Percentiles rank a stretch among this genome's conserved stretches.
phyloP scores from a whole-genome alignment of 2,797 vertebrate species.

The Sebastes jordani region DNA sequence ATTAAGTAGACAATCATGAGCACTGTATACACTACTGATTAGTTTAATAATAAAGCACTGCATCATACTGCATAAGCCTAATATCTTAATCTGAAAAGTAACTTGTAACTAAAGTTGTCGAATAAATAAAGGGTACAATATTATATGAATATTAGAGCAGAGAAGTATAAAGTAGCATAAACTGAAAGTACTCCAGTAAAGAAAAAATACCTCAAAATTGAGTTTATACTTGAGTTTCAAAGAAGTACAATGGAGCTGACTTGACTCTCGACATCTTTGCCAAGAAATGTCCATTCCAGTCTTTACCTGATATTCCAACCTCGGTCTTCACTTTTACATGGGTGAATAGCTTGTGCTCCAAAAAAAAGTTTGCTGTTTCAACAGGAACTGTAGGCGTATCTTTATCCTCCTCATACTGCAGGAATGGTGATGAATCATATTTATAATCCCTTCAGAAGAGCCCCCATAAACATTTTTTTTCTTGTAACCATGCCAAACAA shows the following conservation, averaged over 20 bases:
- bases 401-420: slow-evolving; percentile 14
- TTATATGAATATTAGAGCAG: background rate
- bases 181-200: background rate
- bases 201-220: background rate
- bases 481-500: slow-evolving; percentile 42
- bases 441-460: slow-evolving; percentile 51
- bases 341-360: background rate
- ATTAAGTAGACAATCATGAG: background rate
- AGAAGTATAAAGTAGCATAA: background rate
- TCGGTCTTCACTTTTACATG: background rate
- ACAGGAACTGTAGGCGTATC: slow-evolving; percentile 29
- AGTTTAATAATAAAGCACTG: background rate
- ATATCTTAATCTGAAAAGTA: background rate
- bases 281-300: background rate
- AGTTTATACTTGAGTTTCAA: background rate
- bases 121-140: background rate
- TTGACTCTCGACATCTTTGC: background rate
- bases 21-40: background rate
- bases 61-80: background rate
- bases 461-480: slow-evolving; percentile 44
- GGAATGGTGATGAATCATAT: slow-evolving; percentile 49
- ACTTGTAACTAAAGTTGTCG: background rate
- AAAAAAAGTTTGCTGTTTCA: background rate
- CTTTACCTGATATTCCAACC: background rate
- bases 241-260: background rate